phyloP scores from a whole-genome alignment of 2,113 vertebrate species.

The Glaucomys volans region DNA sequence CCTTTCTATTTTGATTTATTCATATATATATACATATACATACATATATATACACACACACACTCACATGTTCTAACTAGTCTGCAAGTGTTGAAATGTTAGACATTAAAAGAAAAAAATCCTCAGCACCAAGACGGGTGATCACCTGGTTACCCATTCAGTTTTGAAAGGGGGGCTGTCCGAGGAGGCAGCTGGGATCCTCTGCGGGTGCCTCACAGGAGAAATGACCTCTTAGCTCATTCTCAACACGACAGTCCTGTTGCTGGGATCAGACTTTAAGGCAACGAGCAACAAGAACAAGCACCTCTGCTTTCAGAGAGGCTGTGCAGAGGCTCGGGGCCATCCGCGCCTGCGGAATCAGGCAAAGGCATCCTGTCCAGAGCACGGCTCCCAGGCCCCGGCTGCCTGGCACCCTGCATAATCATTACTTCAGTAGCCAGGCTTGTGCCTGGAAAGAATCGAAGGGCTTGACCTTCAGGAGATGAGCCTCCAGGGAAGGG shows the following conservation, averaged over 20 bases:
- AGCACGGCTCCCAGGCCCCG: background rate
- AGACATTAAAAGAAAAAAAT: background rate
- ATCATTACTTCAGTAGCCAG: slow-evolving; percentile 31
- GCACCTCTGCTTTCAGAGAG: background rate
- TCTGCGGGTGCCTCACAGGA: background rate
- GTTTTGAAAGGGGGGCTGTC: background rate
- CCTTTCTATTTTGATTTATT: background rate
- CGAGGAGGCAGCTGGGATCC: background rate
- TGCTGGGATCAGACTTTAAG: background rate
- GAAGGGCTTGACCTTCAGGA: slow-evolving; percentile 63
- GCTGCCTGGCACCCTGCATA: background rate
- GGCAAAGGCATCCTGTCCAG: background rate
- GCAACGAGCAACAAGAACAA: background rate
- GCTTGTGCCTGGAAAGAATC: background rate
- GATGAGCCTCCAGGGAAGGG: slow-evolving; percentile 10
- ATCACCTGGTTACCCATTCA: background rate
- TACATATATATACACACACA: too few species aligned
- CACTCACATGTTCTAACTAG: too few species aligned
- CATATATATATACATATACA: background rate
- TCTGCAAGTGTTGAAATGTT: background rate
- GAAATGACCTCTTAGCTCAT: background rate
- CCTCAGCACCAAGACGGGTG: background rate
- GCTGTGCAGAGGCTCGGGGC: background rate
- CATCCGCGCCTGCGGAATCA: background rate
- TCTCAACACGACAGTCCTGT: background rate